Evolutionary conservation across 2,113 vertebrate genomes (phyloP).

Genomic region (Ammodytes dubius): DNA sequence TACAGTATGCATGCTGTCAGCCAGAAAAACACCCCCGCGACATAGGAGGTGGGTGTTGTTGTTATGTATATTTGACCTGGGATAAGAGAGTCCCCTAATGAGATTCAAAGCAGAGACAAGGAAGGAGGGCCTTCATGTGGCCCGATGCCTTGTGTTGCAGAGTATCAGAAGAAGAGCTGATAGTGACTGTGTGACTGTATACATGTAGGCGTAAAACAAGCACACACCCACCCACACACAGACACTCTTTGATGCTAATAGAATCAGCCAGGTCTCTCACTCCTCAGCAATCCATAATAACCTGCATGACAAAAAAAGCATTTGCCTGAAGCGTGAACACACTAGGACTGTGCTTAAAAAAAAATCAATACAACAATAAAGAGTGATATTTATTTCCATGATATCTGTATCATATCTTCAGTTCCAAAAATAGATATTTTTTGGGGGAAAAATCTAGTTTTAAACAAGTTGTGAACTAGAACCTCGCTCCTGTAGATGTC

Average conservation of each 20-base stretch:
- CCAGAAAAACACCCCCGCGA: conserved; percentile 32
- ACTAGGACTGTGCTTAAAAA: background rate
- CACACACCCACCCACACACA: conserved; percentile 30
- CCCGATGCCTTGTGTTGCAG: conserved; percentile 31
- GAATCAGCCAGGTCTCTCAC: conserved; percentile 46
- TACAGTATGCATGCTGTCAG: conserved; percentile 36
- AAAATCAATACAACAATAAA: no score
- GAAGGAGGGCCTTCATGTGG: conserved; percentile 37
- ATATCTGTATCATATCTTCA: no score
- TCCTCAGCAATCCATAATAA: conserved; percentile 51
- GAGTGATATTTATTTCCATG: no score
- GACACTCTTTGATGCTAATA: conserved; percentile 37
- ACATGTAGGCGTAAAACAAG: background rate
- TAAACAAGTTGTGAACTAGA: no score
- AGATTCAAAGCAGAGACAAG: conserved; percentile 14
- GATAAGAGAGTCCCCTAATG: conserved; percentile 43
- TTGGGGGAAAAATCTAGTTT: no score
- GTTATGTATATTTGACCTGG: conserved; percentile 62
- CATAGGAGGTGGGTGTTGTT: conserved; percentile 33
- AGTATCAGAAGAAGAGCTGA: conserved; percentile 12
- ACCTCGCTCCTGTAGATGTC: no score
- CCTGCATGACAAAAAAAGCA: conserved; percentile 46
- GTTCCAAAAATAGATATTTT: no score
- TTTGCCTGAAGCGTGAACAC: conserved; percentile 33
- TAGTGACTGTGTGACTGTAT: background rate